These are phyloP conservation scores for Xiphorhynchus elegans DNA, from an alignment of 2,113 vertebrate species.

Conservation along the genomic window DNA sequence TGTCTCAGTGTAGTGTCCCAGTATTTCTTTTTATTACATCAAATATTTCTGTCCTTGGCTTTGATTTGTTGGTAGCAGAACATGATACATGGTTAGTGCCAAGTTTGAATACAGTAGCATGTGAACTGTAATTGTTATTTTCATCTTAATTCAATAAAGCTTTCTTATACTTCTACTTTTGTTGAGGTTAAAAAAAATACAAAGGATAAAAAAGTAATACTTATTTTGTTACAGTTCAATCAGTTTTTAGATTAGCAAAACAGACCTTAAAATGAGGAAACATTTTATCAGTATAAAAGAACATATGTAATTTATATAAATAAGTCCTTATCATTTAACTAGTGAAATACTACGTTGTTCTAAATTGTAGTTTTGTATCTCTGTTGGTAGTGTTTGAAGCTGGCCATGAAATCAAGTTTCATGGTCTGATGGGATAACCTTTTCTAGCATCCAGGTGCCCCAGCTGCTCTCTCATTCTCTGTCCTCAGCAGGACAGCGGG, in stretches of 20 bases:
- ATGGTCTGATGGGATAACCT: background rate
- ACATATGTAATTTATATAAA: background rate
- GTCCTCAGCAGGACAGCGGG: background rate
- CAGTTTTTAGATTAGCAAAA: background rate
- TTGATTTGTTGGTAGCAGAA: background rate
- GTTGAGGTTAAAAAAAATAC: background rate
- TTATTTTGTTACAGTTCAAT: background rate
- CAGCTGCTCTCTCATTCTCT: background rate
- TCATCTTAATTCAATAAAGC: background rate
- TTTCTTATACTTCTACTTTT: background rate
- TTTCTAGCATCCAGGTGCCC: background rate
- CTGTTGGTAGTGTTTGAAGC: background rate
- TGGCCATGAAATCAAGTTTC: background rate
- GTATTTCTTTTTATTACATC: background rate
- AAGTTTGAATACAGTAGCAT: background rate
- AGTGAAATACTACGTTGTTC: background rate
- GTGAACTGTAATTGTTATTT: background rate
- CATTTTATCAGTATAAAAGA: background rate
- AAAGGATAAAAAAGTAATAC: background rate
- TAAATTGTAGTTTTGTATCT: background rate
- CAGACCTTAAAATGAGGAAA: background rate
- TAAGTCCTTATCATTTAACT: background rate
- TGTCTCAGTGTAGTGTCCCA: background rate
- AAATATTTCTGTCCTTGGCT: background rate
- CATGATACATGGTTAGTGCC: background rate